phyloP scores from a whole-genome alignment of 2,888 invertebrate species.

The Venustoraphidia nigricollis region DNA sequence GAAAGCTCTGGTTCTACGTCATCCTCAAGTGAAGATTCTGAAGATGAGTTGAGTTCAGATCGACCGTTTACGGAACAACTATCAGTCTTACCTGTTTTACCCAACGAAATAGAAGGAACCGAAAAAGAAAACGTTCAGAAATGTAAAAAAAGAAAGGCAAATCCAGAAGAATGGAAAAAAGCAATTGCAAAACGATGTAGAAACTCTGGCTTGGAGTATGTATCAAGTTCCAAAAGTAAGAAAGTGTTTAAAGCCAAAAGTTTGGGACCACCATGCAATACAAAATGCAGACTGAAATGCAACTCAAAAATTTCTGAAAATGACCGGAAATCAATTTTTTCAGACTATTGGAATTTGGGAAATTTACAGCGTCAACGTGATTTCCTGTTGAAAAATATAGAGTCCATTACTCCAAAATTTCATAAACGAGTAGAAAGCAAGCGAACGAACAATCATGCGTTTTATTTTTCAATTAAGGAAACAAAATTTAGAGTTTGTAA shows the following conservation, averaged over 20 bases:
- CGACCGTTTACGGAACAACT: not conserved
- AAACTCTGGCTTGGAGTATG: slow-evolving; percentile 6
- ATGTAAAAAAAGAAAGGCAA: slow-evolving; percentile 7
- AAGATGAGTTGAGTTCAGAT: not conserved
- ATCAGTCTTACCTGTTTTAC: too few relatives aligned
- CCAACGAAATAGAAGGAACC: slow-evolving; percentile 3
- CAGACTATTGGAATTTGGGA: slow-evolving; percentile 2
- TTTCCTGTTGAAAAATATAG: slow-evolving; percentile 2
- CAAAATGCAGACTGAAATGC: slow-evolving; percentile 7
- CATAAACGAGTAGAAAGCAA: slow-evolving; percentile 9
- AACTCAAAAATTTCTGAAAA: slow-evolving; percentile 2
- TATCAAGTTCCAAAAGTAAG: slow-evolving; percentile 5
- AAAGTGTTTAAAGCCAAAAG: slow-evolving; percentile 8
- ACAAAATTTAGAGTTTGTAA: slow-evolving; percentile 6
- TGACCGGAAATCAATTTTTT: slow-evolving; percentile 2
- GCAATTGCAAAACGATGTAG: slow-evolving; percentile 5
- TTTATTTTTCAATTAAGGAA: slow-evolving; percentile 10
- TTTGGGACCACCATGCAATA: slow-evolving; percentile 7
- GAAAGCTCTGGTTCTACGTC: slow-evolving; percentile 5
- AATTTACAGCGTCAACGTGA: slow-evolving; percentile 2
- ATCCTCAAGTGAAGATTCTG: not conserved
- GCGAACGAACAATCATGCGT: slow-evolving; percentile 11
- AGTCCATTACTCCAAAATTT: slow-evolving; percentile 1
- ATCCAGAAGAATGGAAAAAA: slow-evolving; percentile 6
- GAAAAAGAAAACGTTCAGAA: slow-evolving; percentile 3